phyloP scores from a whole-genome alignment of 2,113 vertebrate genomes.

The Gnathonemus echidnorhynchus region DNA sequence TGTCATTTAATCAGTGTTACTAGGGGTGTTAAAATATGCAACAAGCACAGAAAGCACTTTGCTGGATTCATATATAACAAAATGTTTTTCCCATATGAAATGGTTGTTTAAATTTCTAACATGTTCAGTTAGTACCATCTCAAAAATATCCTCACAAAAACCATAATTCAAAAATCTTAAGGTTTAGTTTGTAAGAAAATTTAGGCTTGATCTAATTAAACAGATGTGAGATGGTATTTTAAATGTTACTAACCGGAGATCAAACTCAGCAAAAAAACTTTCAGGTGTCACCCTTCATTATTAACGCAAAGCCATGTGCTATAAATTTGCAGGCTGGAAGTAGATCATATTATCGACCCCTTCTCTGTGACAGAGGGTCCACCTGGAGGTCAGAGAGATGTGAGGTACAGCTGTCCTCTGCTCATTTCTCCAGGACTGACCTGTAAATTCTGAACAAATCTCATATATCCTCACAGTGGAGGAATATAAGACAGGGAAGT shows the following conservation, averaged over 20 bases:
- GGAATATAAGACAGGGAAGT: conserved; percentile 22
- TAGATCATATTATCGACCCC: not conserved
- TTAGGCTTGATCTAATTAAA: not conserved
- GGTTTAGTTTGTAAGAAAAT: not conserved
- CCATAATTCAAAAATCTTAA: not conserved
- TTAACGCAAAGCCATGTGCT: not conserved
- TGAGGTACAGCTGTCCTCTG: not conserved
- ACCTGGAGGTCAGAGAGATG: not conserved
- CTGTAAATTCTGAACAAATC: conserved; percentile 18
- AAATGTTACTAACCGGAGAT: not conserved
- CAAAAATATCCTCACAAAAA: not conserved
- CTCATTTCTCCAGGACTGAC: not conserved
- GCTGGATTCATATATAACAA: not conserved
- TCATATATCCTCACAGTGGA: conserved; percentile 19
- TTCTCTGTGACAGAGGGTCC: not conserved
- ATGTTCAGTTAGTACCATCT: not conserved
- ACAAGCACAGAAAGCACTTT: not conserved
- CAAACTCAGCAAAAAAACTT: not conserved
- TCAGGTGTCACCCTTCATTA: not conserved
- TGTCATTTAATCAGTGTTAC: conserved; percentile 36
- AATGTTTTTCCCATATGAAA: not conserved
- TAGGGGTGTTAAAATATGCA: not conserved
- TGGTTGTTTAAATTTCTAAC: not conserved
- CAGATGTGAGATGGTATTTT: not conserved
- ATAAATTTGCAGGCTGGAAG: not conserved